Conservation (phyloP, 2,888 invertebrate genomes). For the Temnothorax rugatulus region DNA sequence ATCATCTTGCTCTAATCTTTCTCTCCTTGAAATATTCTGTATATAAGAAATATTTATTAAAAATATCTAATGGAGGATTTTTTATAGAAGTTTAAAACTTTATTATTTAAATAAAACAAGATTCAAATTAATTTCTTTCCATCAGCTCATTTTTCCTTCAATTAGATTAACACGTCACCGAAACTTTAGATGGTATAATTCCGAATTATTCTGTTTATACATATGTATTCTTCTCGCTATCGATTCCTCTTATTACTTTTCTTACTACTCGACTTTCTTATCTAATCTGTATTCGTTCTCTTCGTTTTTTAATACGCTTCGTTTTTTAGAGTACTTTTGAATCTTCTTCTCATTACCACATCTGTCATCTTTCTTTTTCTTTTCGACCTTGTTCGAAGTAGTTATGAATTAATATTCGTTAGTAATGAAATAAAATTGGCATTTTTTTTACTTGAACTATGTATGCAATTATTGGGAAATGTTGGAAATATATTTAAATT, state of each 20-base stretch:
- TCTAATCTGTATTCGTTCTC: constrained; percentile 29
- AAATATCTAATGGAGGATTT: not conserved
- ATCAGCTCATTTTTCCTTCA: not conserved
- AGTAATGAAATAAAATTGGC: not conserved
- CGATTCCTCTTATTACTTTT: constrained; percentile 35
- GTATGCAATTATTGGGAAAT: not conserved
- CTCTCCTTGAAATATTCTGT: not conserved
- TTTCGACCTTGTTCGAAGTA: constrained; percentile 63
- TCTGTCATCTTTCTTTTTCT: constrained; percentile 60
- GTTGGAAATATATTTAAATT: not conserved
- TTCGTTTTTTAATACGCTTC: constrained; percentile 16
- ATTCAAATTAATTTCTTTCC: not conserved
- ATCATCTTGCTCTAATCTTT: constrained; percentile 7
- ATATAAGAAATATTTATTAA: constrained; percentile 11
- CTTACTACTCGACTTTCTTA: constrained; percentile 42
- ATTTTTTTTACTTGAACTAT: not conserved
- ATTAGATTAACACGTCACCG: not conserved
- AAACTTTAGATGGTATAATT: constrained; percentile 39
- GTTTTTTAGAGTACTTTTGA: constrained; percentile 65
- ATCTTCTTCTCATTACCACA: constrained; percentile 59
- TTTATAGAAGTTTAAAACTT: not conserved
- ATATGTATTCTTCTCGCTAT: constrained; percentile 28
- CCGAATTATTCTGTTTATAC: constrained; percentile 47
- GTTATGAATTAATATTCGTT: not conserved
- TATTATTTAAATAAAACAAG: not conserved